These are phyloP conservation scores for Venustaconcha ellipsiformis DNA, from an alignment of 1,140 invertebrate genomes.

Conservation along the genomic window DNA sequence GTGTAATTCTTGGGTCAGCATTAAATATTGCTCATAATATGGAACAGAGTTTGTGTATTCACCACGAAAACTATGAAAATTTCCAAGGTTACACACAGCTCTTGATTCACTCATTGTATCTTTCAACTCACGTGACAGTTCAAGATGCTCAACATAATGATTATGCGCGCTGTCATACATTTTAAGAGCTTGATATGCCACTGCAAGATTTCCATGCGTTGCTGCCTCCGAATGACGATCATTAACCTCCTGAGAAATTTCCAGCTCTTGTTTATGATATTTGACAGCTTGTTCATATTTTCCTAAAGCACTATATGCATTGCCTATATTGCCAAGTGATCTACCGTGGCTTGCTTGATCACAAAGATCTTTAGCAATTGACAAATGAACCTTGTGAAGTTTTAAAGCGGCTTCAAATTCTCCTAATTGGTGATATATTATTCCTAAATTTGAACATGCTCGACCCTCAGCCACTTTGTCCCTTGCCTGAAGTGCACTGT, in stretches of 20 bases:
- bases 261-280: slow-evolving; percentile 89
- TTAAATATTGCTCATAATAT: slow-evolving; percentile 95
- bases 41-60: slow-evolving; percentile 93
- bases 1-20: slow-evolving; percentile 92
- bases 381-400: slow-evolving; percentile 89
- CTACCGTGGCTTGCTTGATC: slow-evolving; percentile 79
- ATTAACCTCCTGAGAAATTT: slow-evolving; percentile 95
- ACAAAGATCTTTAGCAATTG: slow-evolving; percentile 78
- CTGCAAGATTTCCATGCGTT: slow-evolving; percentile 94
- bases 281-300: slow-evolving; percentile 88
- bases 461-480: slow-evolving; percentile 93
- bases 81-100: slow-evolving; percentile 92
- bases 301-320: slow-evolving; percentile 87
- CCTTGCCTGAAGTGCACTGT: slow-evolving; percentile 90
- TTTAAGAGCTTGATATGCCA: slow-evolving; percentile 93
- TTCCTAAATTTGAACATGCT: slow-evolving; percentile 88
- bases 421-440: slow-evolving; percentile 89
- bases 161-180: slow-evolving; percentile 93
- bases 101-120: slow-evolving; percentile 94
- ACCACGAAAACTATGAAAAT: slow-evolving; percentile 90
- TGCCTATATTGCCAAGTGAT: slow-evolving; percentile 90
- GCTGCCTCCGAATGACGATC: slow-evolving; percentile 95
- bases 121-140: slow-evolving; percentile 92
- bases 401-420: slow-evolving; percentile 87
- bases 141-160: slow-evolving; percentile 81